phyloP scores from a whole-genome alignment of 2,888 invertebrate genomes.

The Drosophila phalerata region DNA sequence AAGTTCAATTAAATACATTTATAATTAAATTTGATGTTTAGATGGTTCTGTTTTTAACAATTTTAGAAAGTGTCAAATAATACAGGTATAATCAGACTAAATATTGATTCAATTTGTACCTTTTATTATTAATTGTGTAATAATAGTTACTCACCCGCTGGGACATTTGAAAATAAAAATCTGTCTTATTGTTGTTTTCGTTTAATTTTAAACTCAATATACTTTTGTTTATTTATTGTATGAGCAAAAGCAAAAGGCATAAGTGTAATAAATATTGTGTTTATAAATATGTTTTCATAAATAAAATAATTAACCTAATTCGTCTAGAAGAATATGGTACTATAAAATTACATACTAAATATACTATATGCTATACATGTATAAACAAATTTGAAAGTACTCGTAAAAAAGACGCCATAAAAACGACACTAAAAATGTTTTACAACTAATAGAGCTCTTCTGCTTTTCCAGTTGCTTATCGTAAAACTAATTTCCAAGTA shows the following conservation, averaged over 20 bases:
- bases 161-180: slow-evolving; percentile 20
- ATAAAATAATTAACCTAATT: slow-evolving; percentile 73
- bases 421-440: slow-evolving; percentile 48
- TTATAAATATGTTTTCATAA: slow-evolving; percentile 71
- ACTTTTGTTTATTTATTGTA: slow-evolving; percentile 69
- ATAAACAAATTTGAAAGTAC: slow-evolving; percentile 48
- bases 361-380: slow-evolving; percentile 10
- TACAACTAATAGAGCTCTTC: slow-evolving; percentile 74
- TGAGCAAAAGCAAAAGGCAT: slow-evolving; percentile 56
- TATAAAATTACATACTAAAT: slow-evolving; percentile 28
- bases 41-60: no score
- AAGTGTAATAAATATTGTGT: slow-evolving; percentile 64
- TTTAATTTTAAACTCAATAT: slow-evolving; percentile 48
- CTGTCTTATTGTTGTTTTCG: slow-evolving; percentile 12
- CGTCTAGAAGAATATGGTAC: slow-evolving; percentile 37
- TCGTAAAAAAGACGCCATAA: slow-evolving; percentile 56
- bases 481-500: slow-evolving; percentile 66
- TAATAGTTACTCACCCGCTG: slow-evolving; percentile 1
- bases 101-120: no score
- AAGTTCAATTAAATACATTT: background rate
- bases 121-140: no score
- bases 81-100: no score
- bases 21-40: no score
- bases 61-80: no score
- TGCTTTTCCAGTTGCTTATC: slow-evolving; percentile 60